Evolutionary conservation across 2,797 vertebrate genomes (phyloP).

Genomic region (Pyrocephalus nanus): DNA sequence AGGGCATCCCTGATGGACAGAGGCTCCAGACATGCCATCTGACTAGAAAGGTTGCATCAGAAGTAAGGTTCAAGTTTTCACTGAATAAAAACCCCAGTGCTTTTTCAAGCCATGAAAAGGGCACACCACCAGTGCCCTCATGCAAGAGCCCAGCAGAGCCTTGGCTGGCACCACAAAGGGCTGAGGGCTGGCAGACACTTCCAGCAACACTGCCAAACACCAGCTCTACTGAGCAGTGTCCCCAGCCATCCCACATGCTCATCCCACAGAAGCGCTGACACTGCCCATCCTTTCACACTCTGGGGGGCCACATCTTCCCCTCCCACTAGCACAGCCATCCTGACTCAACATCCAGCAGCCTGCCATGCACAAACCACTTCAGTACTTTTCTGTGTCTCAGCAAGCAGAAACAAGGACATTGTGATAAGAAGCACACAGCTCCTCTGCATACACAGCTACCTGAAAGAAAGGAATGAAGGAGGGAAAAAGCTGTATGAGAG

Average conservation of each 20-base stretch:
- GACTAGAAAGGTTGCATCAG: neutral
- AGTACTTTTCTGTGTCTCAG: neutral
- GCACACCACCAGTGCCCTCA: neutral
- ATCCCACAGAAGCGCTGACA: neutral
- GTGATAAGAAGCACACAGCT: neutral
- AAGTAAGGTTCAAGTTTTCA: neutral
- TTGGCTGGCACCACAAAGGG: neutral
- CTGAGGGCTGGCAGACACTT: neutral
- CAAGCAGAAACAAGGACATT: neutral
- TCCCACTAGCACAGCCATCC: neutral
- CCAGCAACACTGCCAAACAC: neutral
- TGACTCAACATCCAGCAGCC: neutral
- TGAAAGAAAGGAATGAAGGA: neutral
- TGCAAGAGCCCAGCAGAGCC: accelerated
- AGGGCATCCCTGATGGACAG: neutral
- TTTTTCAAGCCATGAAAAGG: neutral
- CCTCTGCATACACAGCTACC: neutral
- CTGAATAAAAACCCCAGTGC: accelerated
- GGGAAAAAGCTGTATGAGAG: neutral
- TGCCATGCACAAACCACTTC: neutral
- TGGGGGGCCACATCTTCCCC: neutral
- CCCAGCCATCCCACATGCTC: neutral
- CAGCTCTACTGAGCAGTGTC: neutral
- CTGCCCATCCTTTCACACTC: neutral
- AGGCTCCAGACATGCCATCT: neutral